Conservation (phyloP, 2,113 vertebrate species). For the Prionailurus bengalensis region DNA sequence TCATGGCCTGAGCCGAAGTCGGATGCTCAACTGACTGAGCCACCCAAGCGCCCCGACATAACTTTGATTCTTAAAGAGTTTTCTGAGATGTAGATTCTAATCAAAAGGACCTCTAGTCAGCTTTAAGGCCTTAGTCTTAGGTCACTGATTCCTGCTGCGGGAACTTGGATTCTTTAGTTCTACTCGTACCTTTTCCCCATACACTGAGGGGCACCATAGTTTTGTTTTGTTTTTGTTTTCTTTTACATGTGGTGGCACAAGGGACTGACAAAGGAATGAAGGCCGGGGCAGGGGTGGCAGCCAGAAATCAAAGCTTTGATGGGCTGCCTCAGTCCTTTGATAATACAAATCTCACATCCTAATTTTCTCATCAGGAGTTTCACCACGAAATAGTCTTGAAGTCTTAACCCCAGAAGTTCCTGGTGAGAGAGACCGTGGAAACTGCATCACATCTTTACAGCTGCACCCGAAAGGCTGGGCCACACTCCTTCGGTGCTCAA, state of each 20-base stretch:
- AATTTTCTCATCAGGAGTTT: conserved; percentile 89
- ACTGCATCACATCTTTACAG: conserved; percentile 99
- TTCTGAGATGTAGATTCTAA: conserved; percentile 38
- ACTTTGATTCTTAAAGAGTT: conserved; percentile 40
- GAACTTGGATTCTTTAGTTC: not conserved
- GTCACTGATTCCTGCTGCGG: not conserved
- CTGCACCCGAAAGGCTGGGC: conserved; percentile 99
- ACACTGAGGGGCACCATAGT: not conserved
- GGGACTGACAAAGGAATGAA: not conserved
- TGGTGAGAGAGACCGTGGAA: conserved; percentile 96
- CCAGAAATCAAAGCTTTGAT: conserved; percentile 45
- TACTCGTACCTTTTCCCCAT: not conserved
- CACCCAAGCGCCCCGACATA: not conserved
- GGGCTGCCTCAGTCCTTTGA: conserved; percentile 22
- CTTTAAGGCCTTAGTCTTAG: not conserved
- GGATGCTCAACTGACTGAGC: too few relatives aligned
- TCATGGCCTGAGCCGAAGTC: too few relatives aligned
- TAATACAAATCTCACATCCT: not conserved
- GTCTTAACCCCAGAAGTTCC: conserved; percentile 98
- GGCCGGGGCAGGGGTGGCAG: not conserved
- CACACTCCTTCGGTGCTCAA: conserved; percentile 97
- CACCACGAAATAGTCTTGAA: conserved; percentile 97
- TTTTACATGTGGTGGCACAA: not conserved
- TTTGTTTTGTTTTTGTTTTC: not conserved
- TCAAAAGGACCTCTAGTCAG: conserved; percentile 20